phyloP scores from a whole-genome alignment of 2,113 vertebrate genomes.

The Corythornis madagascariensis region DNA sequence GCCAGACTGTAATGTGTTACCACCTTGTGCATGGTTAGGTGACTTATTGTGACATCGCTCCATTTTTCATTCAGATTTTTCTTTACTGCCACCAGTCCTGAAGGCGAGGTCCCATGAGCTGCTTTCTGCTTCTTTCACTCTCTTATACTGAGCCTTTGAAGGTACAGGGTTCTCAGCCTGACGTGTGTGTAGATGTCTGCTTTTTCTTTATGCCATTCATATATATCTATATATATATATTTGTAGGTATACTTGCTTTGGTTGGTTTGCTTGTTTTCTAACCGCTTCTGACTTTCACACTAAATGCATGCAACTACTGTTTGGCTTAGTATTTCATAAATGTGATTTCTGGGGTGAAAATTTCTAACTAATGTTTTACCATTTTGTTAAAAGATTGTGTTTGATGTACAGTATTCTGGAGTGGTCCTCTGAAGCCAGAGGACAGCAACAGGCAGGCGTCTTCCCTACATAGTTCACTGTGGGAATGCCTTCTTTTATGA shows the following conservation, averaged over 20 bases:
- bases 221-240: background rate
- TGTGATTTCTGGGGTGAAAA: constrained; percentile 37
- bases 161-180: constrained; percentile 73
- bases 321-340: constrained; percentile 58
- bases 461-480: background rate
- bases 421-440: background rate
- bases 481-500: background rate
- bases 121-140: constrained; percentile 73
- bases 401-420: background rate
- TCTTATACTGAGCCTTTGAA: constrained; percentile 71
- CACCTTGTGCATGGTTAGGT: background rate
- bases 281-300: constrained; percentile 71
- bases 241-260: constrained; percentile 62
- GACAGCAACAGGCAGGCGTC: background rate
- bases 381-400: constrained; percentile 38
- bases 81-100: constrained; percentile 71
- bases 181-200: constrained; percentile 60
- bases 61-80: constrained; percentile 73
- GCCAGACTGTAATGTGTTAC: constrained; percentile 18
- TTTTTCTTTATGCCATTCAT: constrained; percentile 61
- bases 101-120: constrained; percentile 67
- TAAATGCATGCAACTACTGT: constrained; percentile 71
- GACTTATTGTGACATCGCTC: constrained; percentile 61
- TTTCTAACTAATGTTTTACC: constrained; percentile 32
- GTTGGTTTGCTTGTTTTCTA: constrained; percentile 70